Evolutionary conservation across 2,113 vertebrate species (phyloP).

Genomic region (western clawed frog (Xenopus tropicalis)): UCB_Xtro_10.0 CM004448.2:50672501-50673000

Average conservation of each 20-base stretch:
- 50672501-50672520: too few relatives aligned
- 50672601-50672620: too few relatives aligned
- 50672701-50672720: constrained; percentile 14
- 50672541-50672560: too few relatives aligned
- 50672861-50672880: neutral
- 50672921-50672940: neutral
- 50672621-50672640: neutral
- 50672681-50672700: neutral
- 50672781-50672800: neutral
- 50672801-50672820: neutral
- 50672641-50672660: constrained; percentile 36
- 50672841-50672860: neutral
- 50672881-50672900: neutral
- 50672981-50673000: constrained; percentile 58
- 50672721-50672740: neutral
- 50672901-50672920: constrained; percentile 29
- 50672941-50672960: constrained; percentile 1
- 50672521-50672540: too few relatives aligned
- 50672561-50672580: too few relatives aligned
- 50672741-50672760: neutral
- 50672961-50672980: constrained; percentile 46
- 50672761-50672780: neutral
- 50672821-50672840: neutral
- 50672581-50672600: too few relatives aligned
- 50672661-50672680: constrained; percentile 5